Percentiles rank a stretch among this genome's conserved stretches.
Evolutionary conservation across 2,888 invertebrate species (phyloP).

Genomic region (Drepana falcataria): DNA sequence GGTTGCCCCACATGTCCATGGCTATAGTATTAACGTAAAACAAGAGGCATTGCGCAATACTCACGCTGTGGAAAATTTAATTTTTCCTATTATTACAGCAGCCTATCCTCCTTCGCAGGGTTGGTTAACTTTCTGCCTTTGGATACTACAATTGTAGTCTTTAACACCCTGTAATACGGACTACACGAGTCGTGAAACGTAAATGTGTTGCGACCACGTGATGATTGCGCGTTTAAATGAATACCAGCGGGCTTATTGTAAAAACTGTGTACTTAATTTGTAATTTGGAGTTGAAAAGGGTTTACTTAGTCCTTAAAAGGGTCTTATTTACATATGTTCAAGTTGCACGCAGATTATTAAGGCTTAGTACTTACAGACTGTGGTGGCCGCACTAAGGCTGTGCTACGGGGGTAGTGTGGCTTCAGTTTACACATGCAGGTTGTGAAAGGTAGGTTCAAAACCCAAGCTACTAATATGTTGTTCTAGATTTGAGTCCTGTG

Average conservation of each 20-base stretch:
- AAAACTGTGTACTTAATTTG: constrained; percentile 28
- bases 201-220: constrained; percentile 6
- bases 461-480: too few species aligned
- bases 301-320: constrained; percentile 8
- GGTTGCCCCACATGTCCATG: neutral
- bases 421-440: too few species aligned
- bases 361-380: neutral
- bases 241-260: constrained; percentile 29
- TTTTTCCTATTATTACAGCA: constrained; percentile 32
- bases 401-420: too few species aligned
- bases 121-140: neutral
- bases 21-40: neutral
- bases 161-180: neutral
- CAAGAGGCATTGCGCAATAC: constrained; percentile 3
- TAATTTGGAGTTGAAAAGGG: constrained; percentile 14
- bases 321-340: constrained; percentile 5
- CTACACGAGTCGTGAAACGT: neutral
- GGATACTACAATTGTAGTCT: neutral
- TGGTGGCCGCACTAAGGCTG: neutral
- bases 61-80: constrained; percentile 33
- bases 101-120: constrained; percentile 31
- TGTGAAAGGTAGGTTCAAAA: too few species aligned
- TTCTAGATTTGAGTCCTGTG: too few species aligned
- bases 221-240: constrained; percentile 31
- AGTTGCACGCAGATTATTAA: neutral